phyloP scores from a whole-genome alignment of 2,797 vertebrate species.

The Okamejei kenojei region DNA sequence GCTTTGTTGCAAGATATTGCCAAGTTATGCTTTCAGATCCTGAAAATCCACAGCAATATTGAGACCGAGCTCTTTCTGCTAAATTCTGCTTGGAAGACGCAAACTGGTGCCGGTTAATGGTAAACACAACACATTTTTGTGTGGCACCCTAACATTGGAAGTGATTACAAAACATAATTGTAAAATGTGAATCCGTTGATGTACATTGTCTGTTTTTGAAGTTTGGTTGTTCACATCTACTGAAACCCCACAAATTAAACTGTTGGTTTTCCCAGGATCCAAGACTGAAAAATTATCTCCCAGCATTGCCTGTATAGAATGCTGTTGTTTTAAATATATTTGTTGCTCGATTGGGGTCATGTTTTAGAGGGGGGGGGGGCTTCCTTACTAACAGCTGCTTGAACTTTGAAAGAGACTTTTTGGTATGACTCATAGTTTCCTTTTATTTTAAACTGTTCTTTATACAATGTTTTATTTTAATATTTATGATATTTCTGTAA shows the following conservation, averaged over 20 bases:
- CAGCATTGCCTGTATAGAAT: neutral
- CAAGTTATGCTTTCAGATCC: neutral
- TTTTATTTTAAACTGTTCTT: neutral
- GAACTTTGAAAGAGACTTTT: neutral
- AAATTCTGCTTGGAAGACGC: neutral
- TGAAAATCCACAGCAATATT: neutral
- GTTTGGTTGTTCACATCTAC: neutral
- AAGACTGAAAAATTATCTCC: neutral
- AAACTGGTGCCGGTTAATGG: neutral
- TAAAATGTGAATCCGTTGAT: neutral
- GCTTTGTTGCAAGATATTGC: neutral
- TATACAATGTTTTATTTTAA: neutral
- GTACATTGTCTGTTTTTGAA: neutral
- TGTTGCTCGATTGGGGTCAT: neutral
- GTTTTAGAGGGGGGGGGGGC: neutral
- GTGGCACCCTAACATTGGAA: neutral
- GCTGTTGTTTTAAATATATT: neutral
- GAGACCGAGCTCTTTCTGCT: neutral
- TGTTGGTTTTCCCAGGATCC: neutral
- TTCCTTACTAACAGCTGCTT: neutral
- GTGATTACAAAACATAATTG: neutral
- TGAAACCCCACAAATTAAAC: neutral
- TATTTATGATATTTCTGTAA: neutral
- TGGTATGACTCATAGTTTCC: conserved; percentile 7
- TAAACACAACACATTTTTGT: neutral